Conservation (phyloP, 1,140 invertebrate species). For the Caenorhabditis briggsae region DNA sequence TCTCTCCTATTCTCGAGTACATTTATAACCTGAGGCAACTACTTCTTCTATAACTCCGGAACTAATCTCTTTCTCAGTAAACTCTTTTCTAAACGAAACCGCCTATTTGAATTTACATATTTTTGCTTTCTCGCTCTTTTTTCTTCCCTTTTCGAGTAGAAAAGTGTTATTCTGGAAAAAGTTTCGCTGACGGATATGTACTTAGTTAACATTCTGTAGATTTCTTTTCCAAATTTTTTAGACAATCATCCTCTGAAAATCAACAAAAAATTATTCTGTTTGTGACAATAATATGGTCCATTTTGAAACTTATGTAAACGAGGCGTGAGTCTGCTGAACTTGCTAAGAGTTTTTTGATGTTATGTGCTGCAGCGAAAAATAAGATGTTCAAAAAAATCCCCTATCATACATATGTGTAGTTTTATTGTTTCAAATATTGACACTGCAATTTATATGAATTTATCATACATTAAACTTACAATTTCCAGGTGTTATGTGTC, state of each 20-base stretch:
- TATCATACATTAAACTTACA: background rate
- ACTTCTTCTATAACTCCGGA: conserved; percentile 1
- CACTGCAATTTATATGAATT: no score
- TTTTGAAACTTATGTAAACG: no score
- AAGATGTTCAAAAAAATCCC: background rate
- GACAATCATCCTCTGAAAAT: background rate
- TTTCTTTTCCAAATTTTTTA: background rate
- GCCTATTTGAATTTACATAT: conserved; percentile 21
- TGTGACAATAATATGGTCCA: no score
- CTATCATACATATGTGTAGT: background rate
- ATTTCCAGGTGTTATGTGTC: conserved; percentile 49
- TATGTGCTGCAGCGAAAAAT: background rate
- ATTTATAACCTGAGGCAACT: conserved; percentile 29
- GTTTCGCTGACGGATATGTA: conserved; percentile 2
- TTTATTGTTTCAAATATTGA: no score
- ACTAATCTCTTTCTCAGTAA: background rate
- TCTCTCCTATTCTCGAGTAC: background rate
- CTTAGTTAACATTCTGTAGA: background rate
- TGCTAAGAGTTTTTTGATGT: background rate
- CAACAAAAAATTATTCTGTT: no score
- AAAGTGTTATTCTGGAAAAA: background rate
- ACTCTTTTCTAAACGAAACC: background rate
- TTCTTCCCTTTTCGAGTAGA: background rate
- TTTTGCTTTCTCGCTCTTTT: background rate
- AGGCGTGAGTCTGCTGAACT: no score